A percentile compares a stretch with the other conserved stretches of the same genome.
These are phyloP conservation scores for Melitaea athalia DNA, from an alignment of 2,888 invertebrate genomes.

Conservation along the genomic window DNA sequence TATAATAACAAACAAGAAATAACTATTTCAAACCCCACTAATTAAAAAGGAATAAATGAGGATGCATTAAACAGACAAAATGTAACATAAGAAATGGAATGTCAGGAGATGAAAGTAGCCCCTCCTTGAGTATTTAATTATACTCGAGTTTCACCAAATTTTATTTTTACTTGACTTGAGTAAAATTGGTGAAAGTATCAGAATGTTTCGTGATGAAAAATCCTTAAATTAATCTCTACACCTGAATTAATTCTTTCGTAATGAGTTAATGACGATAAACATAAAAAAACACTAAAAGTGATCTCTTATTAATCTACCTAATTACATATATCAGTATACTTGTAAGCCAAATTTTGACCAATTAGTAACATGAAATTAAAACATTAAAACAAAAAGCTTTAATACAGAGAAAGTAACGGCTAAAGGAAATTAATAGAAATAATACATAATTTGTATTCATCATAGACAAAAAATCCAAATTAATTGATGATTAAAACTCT, in stretches of 20 bases:
- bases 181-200: constrained; percentile 6
- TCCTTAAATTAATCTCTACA: not conserved
- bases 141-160: constrained; percentile 4
- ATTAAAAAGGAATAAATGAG: not conserved
- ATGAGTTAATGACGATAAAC: no score
- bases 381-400: no score
- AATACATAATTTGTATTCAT: no score
- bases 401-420: no score
- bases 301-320: not conserved
- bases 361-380: no score
- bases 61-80: not conserved
- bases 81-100: not conserved
- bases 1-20: not conserved
- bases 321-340: no score
- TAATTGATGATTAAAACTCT: no score
- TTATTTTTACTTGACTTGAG: not conserved
- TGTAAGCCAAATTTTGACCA: no score
- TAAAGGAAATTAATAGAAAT: no score
- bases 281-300: not conserved
- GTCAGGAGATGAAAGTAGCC: not conserved
- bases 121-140: constrained; percentile 6
- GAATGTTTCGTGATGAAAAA: constrained; percentile 12
- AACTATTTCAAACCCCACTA: not conserved
- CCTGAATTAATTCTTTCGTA: not conserved
- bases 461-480: no score